Evolutionary conservation across 2,797 vertebrate genomes (phyloP), one percentile per base, ranked within the genome.

Genomic region (Chelonia mydas): DNA sequence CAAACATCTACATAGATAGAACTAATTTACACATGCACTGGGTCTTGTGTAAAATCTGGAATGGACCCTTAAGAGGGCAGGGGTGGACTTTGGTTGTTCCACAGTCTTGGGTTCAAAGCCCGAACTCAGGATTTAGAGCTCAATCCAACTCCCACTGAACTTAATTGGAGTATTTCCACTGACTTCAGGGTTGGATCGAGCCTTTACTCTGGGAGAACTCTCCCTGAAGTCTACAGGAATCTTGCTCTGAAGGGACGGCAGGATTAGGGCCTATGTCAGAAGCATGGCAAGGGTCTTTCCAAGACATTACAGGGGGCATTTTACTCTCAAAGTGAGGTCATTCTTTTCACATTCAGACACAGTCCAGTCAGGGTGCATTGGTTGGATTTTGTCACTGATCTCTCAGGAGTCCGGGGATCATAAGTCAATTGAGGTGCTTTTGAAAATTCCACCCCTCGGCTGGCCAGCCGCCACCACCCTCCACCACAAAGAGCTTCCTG

Each of bases 1-100:
- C 81, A 61, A 90, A 91, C 95, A 95, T 90, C 93, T 95, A 89
- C 90, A 93, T 82, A 68, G 81, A 90, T 84, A 92, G 79, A 74
- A 89, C 94, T 96, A 91, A 83, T 72, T 85, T 0, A 0, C 61
- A 45, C 74, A 74, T 68, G n/a, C 59, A 0, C 0, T 50, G 11
- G n/a, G 45, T 23, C 33, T 80, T 50, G 45, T 49, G 84, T 86
- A 85, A 87, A 68, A 55, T 79, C 81, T 76, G 68, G 53, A 31
- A 94, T 33, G 12, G 88, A 49, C 10, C 10, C 41, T 10, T 21
- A 83, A 54, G 80, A 78, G 83, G 37, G 76, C 61, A 77, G 77
- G 86, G 7, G 17, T 55, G 21, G 27, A 11, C 45, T 85, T 55
- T 92, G 78, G 54, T 51, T 5, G 3, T 0, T 86, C 28, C 41